Base-by-base conservation (phyloP, 2,113 vertebrate genomes). In the Prochilodus magdalenae region DNA sequence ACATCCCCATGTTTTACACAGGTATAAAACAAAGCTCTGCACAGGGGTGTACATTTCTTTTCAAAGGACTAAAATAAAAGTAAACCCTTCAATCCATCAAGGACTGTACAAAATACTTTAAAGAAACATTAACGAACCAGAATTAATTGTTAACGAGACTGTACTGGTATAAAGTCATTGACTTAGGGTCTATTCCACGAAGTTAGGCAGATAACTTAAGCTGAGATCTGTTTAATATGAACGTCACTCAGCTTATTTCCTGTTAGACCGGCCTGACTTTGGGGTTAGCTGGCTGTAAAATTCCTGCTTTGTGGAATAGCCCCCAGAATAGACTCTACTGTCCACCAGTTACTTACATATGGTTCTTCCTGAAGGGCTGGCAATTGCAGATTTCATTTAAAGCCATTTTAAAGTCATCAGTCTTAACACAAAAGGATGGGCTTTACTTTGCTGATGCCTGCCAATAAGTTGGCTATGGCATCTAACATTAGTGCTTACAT, bases 11-110 rank as follows among this genome's bases (percentile, higher is more conserved):
- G 57, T n/a, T 65, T 27, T 74, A 4, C 33, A 63, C 70, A 90
- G 79, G 90, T 90, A 92, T 62, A 91, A 90, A 93, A 85, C 66
- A 66, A 67, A 36, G 86, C 76, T 74, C 87, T 81, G 86, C 83
- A 87, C 84, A 90, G 75, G 75, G 76, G 73, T 62, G 57, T 73
- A 82, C 51, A 89, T 60, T 29, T 86, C 55, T n/a, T 85, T 65
- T 12, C 20, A 74, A 85, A 22, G 47, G 76, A 82, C 80, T 86
- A 79, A 74, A 74, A 81, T 15, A 4, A n/a, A 79, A 62, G 82
- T 74, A 67, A 83, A 88, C 70, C 76, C 75, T 53, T 77, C 47
- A 75, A 60, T 82, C 40, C 29, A 75, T 81, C 83, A 83, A 74
- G 4, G 55, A 62, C 20, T 75, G 65, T 75, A 26, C n/a, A 27